These are phyloP conservation scores for Capromys pilorides DNA, from an alignment of 2,797 vertebrate species.

Conservation along the genomic window DNA sequence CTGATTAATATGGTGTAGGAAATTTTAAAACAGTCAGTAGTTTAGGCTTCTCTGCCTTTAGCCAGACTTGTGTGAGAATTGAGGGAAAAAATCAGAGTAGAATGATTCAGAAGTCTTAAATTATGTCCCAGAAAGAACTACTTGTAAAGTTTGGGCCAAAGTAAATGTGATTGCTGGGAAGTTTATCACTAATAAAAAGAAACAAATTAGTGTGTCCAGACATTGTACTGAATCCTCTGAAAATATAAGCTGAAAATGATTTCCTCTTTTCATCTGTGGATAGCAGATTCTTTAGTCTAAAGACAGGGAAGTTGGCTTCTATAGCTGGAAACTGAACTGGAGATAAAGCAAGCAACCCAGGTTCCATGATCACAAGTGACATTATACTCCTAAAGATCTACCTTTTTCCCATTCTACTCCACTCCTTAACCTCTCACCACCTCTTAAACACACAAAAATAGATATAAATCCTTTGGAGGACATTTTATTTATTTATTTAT, in stretches of 20 bases:
- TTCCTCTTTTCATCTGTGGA: background rate
- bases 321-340: background rate
- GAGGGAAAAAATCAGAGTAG: background rate
- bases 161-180: background rate
- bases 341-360: background rate
- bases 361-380: background rate
- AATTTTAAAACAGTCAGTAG: too few species aligned
- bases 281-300: background rate
- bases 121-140: background rate
- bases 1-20: too few species aligned
- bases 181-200: background rate
- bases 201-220: background rate
- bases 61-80: background rate
- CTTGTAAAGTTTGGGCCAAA: background rate
- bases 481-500: background rate
- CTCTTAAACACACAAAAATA: background rate
- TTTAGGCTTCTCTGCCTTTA: background rate
- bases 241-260: background rate
- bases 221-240: background rate
- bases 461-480: background rate
- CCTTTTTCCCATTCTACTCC: background rate
- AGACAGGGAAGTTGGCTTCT: background rate
- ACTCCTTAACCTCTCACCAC: background rate
- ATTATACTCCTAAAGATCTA: fast-evolving
- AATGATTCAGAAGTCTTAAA: background rate